Conservation (phyloP, 2,797 vertebrate species). For the Onychomys arenicola region DNA sequence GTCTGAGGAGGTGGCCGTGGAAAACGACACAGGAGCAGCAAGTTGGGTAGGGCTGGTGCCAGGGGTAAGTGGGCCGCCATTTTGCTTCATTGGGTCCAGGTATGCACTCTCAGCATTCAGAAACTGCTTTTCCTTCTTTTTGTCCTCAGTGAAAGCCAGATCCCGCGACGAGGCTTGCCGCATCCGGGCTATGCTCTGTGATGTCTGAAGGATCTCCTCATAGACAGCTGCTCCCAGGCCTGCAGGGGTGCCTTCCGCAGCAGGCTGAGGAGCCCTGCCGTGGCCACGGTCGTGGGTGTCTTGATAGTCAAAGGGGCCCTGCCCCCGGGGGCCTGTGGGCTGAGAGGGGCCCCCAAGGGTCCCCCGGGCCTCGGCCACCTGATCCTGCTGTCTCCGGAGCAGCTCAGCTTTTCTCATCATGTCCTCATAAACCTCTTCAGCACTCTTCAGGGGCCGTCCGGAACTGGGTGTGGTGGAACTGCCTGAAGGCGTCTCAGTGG, state of each 20-base stretch:
- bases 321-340: conserved; percentile 85
- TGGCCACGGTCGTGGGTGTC: conserved; percentile 92
- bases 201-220: conserved; percentile 95
- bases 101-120: conserved; percentile 94
- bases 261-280: conserved; percentile 83
- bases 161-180: conserved; percentile 88
- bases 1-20: conserved; percentile 89
- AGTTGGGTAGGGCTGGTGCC: conserved; percentile 98
- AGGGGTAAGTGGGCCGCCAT: conserved; percentile 94
- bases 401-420: conserved; percentile 99
- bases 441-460: conserved; percentile 97
- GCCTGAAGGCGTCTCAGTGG: conserved; percentile 92
- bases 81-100: conserved; percentile 95
- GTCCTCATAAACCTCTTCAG: conserved; percentile 99
- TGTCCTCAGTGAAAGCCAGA: conserved; percentile 85
- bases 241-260: conserved; percentile 88
- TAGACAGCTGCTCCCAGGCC: conserved; percentile 92
- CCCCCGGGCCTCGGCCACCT: conserved; percentile 85
- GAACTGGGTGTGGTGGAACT: conserved; percentile 88
- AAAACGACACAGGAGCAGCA: conserved; percentile 94
- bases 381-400: conserved; percentile 94
- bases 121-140: conserved; percentile 92
- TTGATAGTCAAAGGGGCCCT: conserved; percentile 90
- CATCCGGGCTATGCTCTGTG: conserved; percentile 89
- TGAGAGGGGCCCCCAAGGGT: conserved; percentile 87